Percentiles rank a stretch among this genome's conserved stretches.
Evolutionary conservation across 2,113 vertebrate species (phyloP).

Genomic region (Orcinus orca): DNA sequence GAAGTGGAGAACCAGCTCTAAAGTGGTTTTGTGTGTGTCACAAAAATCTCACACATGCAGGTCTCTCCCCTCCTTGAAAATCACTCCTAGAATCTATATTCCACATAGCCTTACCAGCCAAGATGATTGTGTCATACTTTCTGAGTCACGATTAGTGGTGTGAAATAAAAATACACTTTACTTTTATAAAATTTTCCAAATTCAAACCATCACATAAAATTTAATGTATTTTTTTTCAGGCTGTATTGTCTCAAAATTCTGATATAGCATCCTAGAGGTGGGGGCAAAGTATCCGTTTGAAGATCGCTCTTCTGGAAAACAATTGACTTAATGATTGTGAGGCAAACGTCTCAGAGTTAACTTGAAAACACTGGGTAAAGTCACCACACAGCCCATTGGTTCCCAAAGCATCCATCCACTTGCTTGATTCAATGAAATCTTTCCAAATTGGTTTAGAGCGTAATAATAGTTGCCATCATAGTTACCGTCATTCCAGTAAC

Average conservation of each 20-base stretch:
- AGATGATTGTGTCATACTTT: background rate
- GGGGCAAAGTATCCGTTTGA: background rate
- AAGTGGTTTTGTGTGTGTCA: background rate
- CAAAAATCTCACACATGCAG: background rate
- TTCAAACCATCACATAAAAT: conserved; percentile 8
- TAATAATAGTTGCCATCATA: background rate
- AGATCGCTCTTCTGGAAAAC: background rate
- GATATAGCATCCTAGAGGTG: background rate
- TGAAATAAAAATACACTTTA: conserved; percentile 11
- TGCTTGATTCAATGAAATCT: background rate
- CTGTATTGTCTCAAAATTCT: conserved; percentile 1
- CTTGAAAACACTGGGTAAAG: background rate
- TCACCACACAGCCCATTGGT: background rate
- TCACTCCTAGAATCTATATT: background rate
- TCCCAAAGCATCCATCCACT: background rate
- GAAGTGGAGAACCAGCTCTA: background rate
- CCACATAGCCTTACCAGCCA: background rate
- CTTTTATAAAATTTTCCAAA: conserved; percentile 22
- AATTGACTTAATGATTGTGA: background rate
- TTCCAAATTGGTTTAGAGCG: background rate
- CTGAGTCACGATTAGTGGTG: background rate
- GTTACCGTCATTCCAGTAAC: background rate
- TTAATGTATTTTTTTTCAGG: background rate
- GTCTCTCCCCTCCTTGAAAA: background rate
- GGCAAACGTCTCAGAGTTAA: background rate